A percentile compares a stretch with the other conserved stretches of the same genome.
These are phyloP conservation scores for Ladona fulva DNA, from an alignment of 1,140 invertebrate species.

Conservation along the genomic window DNA sequence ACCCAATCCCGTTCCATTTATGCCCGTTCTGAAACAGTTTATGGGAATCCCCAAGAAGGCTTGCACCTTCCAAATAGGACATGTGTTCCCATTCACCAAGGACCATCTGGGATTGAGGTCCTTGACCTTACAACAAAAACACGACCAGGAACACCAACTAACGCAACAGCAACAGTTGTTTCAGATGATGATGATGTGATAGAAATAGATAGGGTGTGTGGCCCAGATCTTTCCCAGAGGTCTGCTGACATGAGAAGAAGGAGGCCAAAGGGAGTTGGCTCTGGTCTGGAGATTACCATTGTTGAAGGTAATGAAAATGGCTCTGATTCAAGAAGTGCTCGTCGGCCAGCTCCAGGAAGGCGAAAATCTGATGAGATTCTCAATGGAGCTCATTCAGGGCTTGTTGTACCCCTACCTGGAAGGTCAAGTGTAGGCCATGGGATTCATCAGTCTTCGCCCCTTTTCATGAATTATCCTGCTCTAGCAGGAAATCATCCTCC, in stretches of 20 bases:
- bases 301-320: conserved; percentile 30
- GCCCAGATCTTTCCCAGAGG: background rate
- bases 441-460: background rate
- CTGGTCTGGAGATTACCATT: conserved; percentile 51
- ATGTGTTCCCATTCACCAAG: background rate
- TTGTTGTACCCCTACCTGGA: background rate
- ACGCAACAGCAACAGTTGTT: background rate
- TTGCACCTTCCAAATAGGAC: conserved; percentile 35
- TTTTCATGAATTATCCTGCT: background rate
- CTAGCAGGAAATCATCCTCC: background rate
- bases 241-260: conserved; percentile 23
- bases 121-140: conserved; percentile 11
- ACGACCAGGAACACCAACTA: background rate
- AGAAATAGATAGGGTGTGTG: conserved; percentile 2
- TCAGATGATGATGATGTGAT: background rate
- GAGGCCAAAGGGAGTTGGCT: conserved; percentile 34
- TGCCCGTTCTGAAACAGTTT: conserved; percentile 51
- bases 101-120: background rate
- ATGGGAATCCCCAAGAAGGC: conserved; percentile 59
- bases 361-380: background rate
- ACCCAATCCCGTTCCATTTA: conserved; percentile 55
- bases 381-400: background rate
- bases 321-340: background rate
- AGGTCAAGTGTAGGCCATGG: background rate
- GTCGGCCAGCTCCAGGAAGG: background rate